Evolutionary conservation across 2,888 invertebrate genomes (phyloP).

Genomic region (Macropis europaea): DNA sequence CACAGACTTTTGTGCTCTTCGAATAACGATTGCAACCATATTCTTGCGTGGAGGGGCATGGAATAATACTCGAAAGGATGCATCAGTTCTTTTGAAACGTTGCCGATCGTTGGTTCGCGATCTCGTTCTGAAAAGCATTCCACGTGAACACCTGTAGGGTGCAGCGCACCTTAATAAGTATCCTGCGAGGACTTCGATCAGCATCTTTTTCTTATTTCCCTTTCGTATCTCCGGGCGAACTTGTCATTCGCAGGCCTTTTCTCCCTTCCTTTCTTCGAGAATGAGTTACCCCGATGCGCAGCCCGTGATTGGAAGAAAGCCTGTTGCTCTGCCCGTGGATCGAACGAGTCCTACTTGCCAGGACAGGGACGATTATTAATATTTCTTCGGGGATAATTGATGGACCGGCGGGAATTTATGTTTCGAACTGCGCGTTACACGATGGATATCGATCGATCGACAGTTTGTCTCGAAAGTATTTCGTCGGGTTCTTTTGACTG

Average conservation of each 20-base stretch:
- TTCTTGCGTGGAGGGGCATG: background rate
- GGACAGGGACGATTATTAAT: conserved; percentile 61
- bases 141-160: conserved; percentile 62
- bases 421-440: conserved; percentile 24
- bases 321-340: conserved; percentile 38
- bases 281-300: conserved; percentile 38
- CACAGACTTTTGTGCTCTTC: too few relatives aligned
- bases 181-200: conserved; percentile 35
- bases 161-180: conserved; percentile 65
- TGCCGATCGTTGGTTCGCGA: conserved; percentile 21
- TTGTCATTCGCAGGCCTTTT: conserved; percentile 52
- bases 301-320: conserved; percentile 56
- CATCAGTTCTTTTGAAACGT: background rate
- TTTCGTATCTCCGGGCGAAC: conserved; percentile 38
- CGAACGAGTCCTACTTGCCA: conserved; percentile 25
- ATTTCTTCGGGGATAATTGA: conserved; percentile 54
- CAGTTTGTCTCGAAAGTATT: conserved; percentile 27
- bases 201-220: conserved; percentile 35
- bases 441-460: conserved; percentile 37
- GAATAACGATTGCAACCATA: background rate
- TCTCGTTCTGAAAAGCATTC: conserved; percentile 34
- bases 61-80: background rate
- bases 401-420: conserved; percentile 36
- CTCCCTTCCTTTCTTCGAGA: conserved; percentile 13
- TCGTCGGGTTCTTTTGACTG: background rate